A percentile compares a stretch with the other conserved stretches of the same genome.
Evolutionary conservation across 2,113 vertebrate genomes (phyloP).

Genomic region (Neodon shergylaensis): DNA sequence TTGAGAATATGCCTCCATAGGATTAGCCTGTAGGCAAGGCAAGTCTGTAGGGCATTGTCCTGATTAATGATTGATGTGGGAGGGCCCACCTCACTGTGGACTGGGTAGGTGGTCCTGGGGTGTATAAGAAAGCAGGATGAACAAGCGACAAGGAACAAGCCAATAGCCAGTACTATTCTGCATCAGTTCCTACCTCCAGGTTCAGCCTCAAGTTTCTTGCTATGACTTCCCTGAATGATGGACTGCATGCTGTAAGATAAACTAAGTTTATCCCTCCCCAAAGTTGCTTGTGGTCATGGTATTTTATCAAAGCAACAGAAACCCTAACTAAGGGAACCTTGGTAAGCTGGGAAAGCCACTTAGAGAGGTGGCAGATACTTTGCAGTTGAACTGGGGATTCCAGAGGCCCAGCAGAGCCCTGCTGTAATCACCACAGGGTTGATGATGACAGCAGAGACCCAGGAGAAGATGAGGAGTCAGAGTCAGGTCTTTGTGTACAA

Average conservation of each 20-base stretch:
- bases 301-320: neutral
- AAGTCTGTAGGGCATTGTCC: neutral
- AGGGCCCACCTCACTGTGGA: neutral
- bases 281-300: neutral
- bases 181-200: neutral
- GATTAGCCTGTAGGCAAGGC: neutral
- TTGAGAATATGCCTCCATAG: neutral
- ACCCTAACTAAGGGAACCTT: neutral
- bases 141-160: neutral
- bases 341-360: neutral
- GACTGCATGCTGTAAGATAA: neutral
- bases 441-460: neutral
- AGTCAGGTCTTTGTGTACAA: constrained; percentile 46
- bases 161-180: neutral
- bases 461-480: constrained; percentile 62
- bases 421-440: neutral
- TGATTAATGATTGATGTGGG: neutral
- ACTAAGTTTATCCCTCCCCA: neutral
- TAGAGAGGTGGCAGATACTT: constrained; percentile 33
- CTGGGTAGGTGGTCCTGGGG: neutral
- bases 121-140: neutral
- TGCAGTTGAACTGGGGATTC: neutral
- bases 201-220: neutral
- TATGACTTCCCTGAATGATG: neutral
- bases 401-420: constrained; percentile 26